These are phyloP conservation scores for Tolypeutes matacus DNA, from an alignment of 2,797 vertebrate species.

Conservation along the genomic window DNA sequence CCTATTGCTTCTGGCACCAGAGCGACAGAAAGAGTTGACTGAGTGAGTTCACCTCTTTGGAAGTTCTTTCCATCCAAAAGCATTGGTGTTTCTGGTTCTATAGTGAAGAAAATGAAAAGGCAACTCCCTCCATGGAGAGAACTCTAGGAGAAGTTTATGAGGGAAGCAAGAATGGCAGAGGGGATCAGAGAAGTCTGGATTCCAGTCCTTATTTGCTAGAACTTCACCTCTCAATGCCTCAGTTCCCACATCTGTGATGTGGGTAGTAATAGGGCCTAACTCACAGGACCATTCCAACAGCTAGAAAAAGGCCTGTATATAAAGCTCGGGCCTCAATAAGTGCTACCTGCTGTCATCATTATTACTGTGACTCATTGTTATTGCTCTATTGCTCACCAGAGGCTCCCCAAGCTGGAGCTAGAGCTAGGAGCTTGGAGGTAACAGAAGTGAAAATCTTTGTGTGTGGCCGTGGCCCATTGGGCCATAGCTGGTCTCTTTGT, in stretches of 20 bases:
- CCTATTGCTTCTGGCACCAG: neutral
- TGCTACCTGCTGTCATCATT: rapidly evolving
- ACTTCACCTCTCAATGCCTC: neutral
- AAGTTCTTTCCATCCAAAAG: neutral
- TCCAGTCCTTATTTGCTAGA: too few relatives aligned
- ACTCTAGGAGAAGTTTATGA: neutral
- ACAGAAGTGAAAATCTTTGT: neutral
- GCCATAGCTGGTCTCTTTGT: neutral
- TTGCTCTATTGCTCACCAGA: neutral
- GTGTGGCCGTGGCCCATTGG: neutral
- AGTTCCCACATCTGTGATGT: neutral
- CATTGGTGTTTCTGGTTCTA: neutral
- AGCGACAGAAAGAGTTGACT: too few relatives aligned
- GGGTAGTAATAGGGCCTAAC: too few relatives aligned
- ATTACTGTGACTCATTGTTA: neutral
- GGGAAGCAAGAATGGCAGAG: neutral
- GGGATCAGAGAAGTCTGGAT: neutral
- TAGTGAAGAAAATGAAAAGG: neutral
- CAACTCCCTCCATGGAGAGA: neutral
- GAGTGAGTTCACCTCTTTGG: neutral
- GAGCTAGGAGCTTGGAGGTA: neutral
- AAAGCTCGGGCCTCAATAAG: neutral
- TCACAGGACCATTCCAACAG: neutral
- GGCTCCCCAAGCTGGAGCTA: neutral
- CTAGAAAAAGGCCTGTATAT: too few relatives aligned